These are phyloP conservation scores for Oncorhynchus nerka DNA, from an alignment of 2,113 vertebrate species.

Conservation along the genomic window DNA sequence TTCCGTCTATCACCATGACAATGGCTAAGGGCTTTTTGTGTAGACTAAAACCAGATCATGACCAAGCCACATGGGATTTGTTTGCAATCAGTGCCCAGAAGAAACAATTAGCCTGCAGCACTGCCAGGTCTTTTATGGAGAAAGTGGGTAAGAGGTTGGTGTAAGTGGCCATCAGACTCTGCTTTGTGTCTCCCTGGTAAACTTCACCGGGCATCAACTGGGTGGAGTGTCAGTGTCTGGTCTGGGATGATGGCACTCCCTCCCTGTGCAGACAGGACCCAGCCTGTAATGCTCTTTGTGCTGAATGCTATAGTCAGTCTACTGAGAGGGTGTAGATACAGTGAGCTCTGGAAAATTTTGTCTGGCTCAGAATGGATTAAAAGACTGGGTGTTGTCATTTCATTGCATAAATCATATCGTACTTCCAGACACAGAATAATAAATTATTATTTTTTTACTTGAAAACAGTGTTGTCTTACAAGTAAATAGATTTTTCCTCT, in stretches of 20 bases:
- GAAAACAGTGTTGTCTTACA: no score
- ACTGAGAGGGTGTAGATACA: constrained; percentile 1
- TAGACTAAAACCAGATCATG: constrained; percentile 60
- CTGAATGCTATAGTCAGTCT: constrained; percentile 2
- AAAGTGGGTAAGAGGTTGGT: constrained; percentile 43
- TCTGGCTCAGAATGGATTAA: neutral
- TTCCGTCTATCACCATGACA: constrained; percentile 38
- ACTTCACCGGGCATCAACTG: constrained; percentile 36
- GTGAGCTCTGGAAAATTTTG: neutral
- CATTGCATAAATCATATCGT: no score
- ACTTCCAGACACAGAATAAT: neutral
- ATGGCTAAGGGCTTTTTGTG: constrained; percentile 36
- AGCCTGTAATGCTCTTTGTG: neutral
- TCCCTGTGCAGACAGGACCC: no score
- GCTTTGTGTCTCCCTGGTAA: constrained; percentile 48
- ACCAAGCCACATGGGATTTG: constrained; percentile 50
- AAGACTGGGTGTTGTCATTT: no score
- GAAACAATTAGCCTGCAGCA: constrained; percentile 57
- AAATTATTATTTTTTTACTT: no score
- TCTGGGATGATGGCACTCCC: neutral
- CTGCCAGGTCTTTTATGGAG: constrained; percentile 45
- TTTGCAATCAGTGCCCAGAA: constrained; percentile 60
- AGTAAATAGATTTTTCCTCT: neutral
- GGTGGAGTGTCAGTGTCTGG: constrained; percentile 27
- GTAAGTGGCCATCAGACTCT: constrained; percentile 42